phyloP scores from a whole-genome alignment of 2,797 vertebrate genomes.

The Agapornis canus region DNA sequence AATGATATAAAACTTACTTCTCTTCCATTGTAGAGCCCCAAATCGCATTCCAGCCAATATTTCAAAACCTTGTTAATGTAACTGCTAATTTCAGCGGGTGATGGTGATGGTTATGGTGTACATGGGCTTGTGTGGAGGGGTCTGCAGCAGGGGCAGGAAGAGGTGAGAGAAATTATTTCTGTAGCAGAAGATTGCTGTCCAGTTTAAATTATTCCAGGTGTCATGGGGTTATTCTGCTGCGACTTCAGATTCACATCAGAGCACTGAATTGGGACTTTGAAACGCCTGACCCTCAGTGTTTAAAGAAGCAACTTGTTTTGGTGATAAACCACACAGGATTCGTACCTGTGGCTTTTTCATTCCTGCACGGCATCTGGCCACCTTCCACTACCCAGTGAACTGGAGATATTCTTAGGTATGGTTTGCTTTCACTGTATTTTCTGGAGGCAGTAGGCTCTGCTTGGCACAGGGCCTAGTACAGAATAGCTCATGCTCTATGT shows the following conservation, averaged over 20 bases:
- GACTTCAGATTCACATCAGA: not conserved
- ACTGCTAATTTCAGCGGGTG: constrained; percentile 48
- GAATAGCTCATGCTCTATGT: constrained; percentile 37
- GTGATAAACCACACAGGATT: not conserved
- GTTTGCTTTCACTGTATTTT: not conserved
- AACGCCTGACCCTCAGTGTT: not conserved
- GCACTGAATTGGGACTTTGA: not conserved
- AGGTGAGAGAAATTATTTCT: constrained; percentile 45
- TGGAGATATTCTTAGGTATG: not conserved
- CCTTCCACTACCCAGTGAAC: not conserved
- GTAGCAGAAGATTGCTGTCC: constrained; percentile 22
- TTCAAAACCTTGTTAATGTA: constrained; percentile 65
- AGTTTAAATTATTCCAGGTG: not conserved
- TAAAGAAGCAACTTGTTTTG: not conserved
- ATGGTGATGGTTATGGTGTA: constrained; percentile 19
- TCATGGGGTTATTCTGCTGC: not conserved
- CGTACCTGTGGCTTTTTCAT: not conserved
- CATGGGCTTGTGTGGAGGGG: not conserved
- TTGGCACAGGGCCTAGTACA: constrained; percentile 19
- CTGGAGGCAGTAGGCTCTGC: constrained; percentile 7
- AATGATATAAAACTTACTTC: constrained; percentile 58
- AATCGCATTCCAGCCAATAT: constrained; percentile 29
- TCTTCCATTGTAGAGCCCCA: constrained; percentile 26
- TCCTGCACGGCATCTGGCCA: not conserved
- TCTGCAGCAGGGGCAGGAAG: constrained; percentile 8